These are phyloP conservation scores for Nasonia oneida DNA, from an alignment of 2,888 invertebrate genomes.

Conservation along the genomic window DNA sequence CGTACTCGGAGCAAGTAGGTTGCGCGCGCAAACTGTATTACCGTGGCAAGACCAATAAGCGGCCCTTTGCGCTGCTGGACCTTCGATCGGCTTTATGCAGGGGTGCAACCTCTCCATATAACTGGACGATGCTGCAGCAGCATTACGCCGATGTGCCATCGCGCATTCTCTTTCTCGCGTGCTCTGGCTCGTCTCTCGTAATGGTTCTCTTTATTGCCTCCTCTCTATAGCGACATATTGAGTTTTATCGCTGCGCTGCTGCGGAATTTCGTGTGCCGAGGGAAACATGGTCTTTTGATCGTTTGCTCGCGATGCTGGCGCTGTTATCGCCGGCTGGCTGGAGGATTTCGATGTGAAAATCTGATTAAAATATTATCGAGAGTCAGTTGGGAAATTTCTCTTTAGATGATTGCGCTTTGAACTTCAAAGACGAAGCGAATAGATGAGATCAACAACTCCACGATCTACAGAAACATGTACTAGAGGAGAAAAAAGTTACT, in stretches of 20 bases:
- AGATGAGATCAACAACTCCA: neutral
- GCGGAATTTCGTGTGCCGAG: neutral
- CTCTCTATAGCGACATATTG: neutral
- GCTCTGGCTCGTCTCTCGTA: neutral
- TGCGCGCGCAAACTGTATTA: slow-evolving; percentile 68
- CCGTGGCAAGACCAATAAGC: slow-evolving; percentile 67
- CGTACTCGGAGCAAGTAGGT: slow-evolving; percentile 31
- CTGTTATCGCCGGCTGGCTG: neutral
- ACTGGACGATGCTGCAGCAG: neutral
- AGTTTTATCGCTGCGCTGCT: neutral
- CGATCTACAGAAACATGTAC: neutral
- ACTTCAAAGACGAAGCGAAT: too few species aligned
- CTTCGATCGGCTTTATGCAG: slow-evolving; percentile 68
- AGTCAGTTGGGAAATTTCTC: too few species aligned
- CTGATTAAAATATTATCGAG: neutral
- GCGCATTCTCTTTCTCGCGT: neutral
- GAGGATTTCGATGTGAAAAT: neutral
- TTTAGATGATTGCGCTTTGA: too few species aligned
- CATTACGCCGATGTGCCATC: slow-evolving; percentile 20
- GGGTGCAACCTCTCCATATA: neutral
- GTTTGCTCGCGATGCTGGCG: neutral
- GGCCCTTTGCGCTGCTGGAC: slow-evolving; percentile 59
- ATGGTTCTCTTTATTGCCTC: neutral
- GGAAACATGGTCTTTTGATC: neutral
- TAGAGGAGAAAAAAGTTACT: neutral